Conservation (phyloP, 1,140 invertebrate species). For the Drosophila nikananu region DNA sequence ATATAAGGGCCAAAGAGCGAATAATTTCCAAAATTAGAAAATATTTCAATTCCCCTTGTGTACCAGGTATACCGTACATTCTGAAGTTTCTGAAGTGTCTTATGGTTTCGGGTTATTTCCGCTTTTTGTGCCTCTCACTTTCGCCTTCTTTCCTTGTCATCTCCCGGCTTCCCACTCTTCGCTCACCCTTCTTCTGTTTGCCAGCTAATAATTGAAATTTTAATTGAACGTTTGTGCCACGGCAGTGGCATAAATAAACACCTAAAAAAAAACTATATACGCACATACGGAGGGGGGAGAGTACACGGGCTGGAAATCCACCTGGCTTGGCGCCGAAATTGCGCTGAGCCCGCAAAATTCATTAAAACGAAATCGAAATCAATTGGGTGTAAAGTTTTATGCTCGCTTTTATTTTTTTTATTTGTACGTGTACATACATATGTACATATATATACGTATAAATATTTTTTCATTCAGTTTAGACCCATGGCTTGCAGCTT, state of each 20-base stretch:
- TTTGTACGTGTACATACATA: constrained; percentile 14
- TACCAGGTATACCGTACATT: background rate
- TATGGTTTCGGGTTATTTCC: background rate
- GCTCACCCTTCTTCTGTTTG: constrained; percentile 21
- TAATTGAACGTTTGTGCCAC: constrained; percentile 64
- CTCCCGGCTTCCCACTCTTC: background rate
- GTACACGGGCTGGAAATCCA: background rate
- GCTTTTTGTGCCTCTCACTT: background rate
- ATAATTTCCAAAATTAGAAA: background rate
- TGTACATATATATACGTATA: background rate
- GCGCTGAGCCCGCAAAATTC: constrained; percentile 56
- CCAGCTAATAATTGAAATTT: constrained; percentile 76
- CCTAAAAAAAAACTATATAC: constrained; percentile 33
- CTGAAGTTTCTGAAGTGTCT: background rate
- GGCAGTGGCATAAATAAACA: constrained; percentile 64
- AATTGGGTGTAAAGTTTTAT: constrained; percentile 67
- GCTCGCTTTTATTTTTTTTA: constrained; percentile 26
- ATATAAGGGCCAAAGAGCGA: background rate
- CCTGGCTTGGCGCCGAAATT: constrained; percentile 35
- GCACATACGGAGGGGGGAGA: background rate
- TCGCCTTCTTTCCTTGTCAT: background rate
- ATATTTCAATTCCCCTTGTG: background rate
- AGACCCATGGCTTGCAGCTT: background rate
- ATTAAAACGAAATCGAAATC: constrained; percentile 70
- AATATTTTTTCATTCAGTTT: background rate